These are phyloP conservation scores for Nomada lathburiana DNA, from an alignment of 2,888 invertebrate species.

Conservation along the genomic window DNA sequence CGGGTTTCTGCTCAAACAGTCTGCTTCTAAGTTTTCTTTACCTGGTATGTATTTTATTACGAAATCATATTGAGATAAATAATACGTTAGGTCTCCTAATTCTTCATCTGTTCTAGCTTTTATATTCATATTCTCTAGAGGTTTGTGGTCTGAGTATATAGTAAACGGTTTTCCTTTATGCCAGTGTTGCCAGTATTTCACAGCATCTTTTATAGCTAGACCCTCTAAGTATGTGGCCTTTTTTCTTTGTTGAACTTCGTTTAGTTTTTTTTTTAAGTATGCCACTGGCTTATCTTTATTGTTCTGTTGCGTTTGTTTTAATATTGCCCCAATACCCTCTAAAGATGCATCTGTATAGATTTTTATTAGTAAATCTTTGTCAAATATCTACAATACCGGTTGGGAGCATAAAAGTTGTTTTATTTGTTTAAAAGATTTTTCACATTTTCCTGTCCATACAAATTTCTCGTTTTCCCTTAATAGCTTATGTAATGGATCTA, in stretches of 20 bases:
- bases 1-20: slow-evolving; percentile 10
- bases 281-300: too few relatives aligned
- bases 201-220: not conserved
- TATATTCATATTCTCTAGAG: not conserved
- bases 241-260: not conserved
- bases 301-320: not conserved
- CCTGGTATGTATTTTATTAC: not conserved
- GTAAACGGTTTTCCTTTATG: not conserved
- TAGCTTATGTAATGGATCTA: not conserved
- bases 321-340: not conserved
- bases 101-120: too few relatives aligned
- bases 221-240: not conserved
- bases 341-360: slow-evolving; percentile 13
- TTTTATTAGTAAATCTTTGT: not conserved
- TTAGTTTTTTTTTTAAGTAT: not conserved
- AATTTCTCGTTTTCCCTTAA: not conserved
- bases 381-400: not conserved
- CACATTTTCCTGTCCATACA: not conserved
- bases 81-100: not conserved
- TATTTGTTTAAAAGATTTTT: not conserved
- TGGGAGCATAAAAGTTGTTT: slow-evolving; percentile 4
- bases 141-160: not conserved
- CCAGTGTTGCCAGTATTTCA: slow-evolving; percentile 4
- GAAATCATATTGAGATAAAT: not conserved
- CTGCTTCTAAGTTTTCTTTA: not conserved